Conservation (phyloP, 2,113 vertebrate genomes). For the Isurus oxyrinchus region DNA sequence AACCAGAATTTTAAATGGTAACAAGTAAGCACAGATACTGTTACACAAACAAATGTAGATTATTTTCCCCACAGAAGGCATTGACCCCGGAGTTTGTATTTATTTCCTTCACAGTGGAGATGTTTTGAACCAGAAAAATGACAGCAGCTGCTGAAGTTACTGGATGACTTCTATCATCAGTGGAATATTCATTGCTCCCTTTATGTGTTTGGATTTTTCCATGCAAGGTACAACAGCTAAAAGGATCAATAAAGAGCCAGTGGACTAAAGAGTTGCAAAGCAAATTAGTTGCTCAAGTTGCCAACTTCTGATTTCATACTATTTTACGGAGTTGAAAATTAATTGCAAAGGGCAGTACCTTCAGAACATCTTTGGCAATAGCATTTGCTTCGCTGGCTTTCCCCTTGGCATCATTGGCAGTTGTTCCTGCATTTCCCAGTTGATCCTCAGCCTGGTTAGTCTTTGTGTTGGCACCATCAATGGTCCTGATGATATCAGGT, state of each 20-base stretch:
- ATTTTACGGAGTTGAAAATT: neutral
- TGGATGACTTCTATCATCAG: no score
- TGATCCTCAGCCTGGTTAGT: slow-evolving; percentile 51
- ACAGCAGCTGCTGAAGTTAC: neutral
- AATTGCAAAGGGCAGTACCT: slow-evolving; percentile 54
- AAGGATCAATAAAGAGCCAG: slow-evolving; percentile 39
- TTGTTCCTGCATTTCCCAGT: slow-evolving; percentile 49
- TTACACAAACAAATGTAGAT: no score
- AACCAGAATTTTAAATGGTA: no score
- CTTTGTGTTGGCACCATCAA: slow-evolving; percentile 56
- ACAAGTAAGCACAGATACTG: no score
- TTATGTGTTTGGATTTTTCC: slow-evolving; percentile 38
- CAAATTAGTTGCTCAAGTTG: neutral
- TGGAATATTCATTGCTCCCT: neutral
- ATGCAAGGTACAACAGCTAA: slow-evolving; percentile 45
- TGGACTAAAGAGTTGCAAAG: neutral
- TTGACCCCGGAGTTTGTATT: no score
- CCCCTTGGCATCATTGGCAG: slow-evolving; percentile 48
- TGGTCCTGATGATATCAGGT: slow-evolving; percentile 59
- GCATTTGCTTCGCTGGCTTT: slow-evolving; percentile 47
- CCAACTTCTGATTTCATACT: neutral
- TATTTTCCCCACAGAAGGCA: no score
- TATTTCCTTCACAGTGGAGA: no score
- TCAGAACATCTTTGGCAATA: slow-evolving; percentile 55
- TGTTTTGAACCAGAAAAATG: neutral